Conservation (phyloP, 2,113 vertebrate genomes). For the Neomonachus schauinslandi region DNA sequence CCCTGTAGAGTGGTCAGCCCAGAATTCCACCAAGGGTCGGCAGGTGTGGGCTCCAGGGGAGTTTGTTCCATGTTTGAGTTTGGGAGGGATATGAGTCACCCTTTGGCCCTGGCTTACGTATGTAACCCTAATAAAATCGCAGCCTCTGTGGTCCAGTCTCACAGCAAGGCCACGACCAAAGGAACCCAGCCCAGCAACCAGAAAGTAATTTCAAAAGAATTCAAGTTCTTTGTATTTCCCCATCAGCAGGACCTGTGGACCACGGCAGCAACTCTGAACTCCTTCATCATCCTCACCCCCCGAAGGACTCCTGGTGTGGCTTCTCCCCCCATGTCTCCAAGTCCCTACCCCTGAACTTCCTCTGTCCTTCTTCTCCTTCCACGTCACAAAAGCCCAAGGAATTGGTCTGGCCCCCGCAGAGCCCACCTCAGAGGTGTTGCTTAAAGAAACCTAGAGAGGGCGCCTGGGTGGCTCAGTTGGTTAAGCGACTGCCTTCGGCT, state of each 20-base stretch:
- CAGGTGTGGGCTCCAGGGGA: neutral
- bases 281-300: neutral
- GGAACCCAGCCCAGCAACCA: neutral
- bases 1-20: neutral
- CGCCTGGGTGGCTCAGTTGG: too few species aligned
- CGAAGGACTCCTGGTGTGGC: accelerated
- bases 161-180: neutral
- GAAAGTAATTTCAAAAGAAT: neutral
- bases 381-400: neutral
- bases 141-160: neutral
- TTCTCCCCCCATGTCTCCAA: neutral
- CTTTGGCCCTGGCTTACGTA: accelerated
- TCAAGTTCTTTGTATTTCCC: neutral
- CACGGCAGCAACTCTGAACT: neutral
- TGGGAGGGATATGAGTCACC: neutral
- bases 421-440: neutral
- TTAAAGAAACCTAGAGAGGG: neutral
- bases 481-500: too few species aligned
- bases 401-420: neutral
- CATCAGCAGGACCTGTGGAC: neutral
- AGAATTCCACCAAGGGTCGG: neutral
- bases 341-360: neutral
- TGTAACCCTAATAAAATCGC: neutral
- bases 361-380: neutral
- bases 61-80: accelerated